Evolutionary conservation across 2,797 vertebrate species (phyloP), one percentile per base, ranked within the genome.

Genomic region (Caiman crocodilus): DNA sequence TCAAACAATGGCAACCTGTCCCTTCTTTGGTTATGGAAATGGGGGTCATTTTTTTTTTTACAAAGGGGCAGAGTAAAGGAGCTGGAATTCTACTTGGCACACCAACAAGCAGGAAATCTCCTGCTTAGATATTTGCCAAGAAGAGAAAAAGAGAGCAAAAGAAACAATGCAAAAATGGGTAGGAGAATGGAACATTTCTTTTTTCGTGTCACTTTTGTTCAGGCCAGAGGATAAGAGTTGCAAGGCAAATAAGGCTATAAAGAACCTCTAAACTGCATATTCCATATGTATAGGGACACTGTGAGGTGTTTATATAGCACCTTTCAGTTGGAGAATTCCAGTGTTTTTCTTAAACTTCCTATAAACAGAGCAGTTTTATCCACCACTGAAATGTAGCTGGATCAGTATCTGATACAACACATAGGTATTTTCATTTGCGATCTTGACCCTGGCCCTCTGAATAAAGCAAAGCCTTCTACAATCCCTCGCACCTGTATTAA

Each of bases 1-100:
- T 89, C 58, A 82, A 96, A 96, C 92, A 96, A 96, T 96, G 50
- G 80, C 90, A 96, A 96, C 95, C 96, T 96, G 96, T 96, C 91
- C 59, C 65, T 89, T 96, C 80, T 90, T 96, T 94, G 76, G 79
- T 96, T 96, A 97, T 96, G 95, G 93, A 96, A 96, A 96, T 95
- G 71, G 90, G 65, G 94, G 95, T 96, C 96, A 96, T 61, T 58
- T 94, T 50, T 95, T 89, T 88, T 85, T 96, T 95, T 95, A 92
- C 4, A 20, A 94, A 81, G 74, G 89, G 82, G 30, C 82, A 96
- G 91, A 89, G 83, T 55, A 83, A 83, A 89, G 76, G 69, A 94
- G 85, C 64, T 94, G 95, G 95, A 96, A 96, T 97, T 92, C 93
- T 79, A 59, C 87, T 91, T 96, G 96, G 96, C 94, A 94, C 81